Conservation (phyloP, 2,888 invertebrate species). For the Drosophila monieri region DNA sequence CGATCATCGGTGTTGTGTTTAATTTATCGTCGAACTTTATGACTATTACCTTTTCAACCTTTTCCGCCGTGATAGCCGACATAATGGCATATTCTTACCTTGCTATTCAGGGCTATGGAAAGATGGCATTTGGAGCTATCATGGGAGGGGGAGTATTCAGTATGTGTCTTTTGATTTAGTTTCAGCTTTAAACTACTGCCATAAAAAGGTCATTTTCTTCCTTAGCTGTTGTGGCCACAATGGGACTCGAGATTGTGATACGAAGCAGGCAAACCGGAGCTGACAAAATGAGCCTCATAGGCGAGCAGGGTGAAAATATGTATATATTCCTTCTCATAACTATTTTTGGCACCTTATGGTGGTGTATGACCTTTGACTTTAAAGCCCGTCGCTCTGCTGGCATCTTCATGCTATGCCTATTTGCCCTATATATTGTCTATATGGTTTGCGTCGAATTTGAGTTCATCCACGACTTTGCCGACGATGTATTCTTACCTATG, state of each 20-base stretch:
- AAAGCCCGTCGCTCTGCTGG: constrained; percentile 51
- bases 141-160: constrained; percentile 43
- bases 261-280: not conserved
- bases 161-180: constrained; percentile 6
- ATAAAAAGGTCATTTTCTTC: not conserved
- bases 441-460: constrained; percentile 21
- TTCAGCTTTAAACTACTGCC: not conserved
- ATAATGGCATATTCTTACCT: constrained; percentile 45
- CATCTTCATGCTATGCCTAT: constrained; percentile 44
- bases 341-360: constrained; percentile 23
- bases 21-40: constrained; percentile 43
- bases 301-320: constrained; percentile 33
- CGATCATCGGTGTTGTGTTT: constrained; percentile 40
- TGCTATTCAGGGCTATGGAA: constrained; percentile 51
- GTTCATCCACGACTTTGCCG: constrained; percentile 35
- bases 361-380: constrained; percentile 51
- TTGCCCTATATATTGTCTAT: constrained; percentile 44
- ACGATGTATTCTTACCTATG: not conserved
- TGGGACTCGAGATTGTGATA: constrained; percentile 14
- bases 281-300: constrained; percentile 48
- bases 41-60: constrained; percentile 26
- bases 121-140: constrained; percentile 58
- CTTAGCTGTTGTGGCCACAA: constrained; percentile 38
- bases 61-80: constrained; percentile 35
- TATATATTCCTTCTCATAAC: constrained; percentile 35